A percentile compares a stretch with the other conserved stretches of the same genome.
Conservation (phyloP, 2,888 invertebrate genomes). For the Macrophya annulata region DNA sequence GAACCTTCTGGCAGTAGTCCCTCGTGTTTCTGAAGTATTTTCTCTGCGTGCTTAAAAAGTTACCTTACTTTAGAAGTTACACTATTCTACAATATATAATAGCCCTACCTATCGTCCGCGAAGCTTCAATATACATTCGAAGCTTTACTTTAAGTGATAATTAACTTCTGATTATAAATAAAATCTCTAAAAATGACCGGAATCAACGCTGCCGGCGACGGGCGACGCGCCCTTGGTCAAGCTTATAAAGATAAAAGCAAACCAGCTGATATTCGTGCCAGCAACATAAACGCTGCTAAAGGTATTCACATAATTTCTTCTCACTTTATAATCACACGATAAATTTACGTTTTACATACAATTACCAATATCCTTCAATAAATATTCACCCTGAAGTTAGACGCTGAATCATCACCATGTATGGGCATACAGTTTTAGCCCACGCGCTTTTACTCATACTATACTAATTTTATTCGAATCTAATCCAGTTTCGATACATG, state of each 20-base stretch:
- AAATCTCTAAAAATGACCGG: slow-evolving; percentile 78
- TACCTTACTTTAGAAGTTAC: not conserved
- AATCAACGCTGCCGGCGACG: slow-evolving; percentile 79
- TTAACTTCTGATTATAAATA: slow-evolving; percentile 6
- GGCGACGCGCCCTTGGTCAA: slow-evolving; percentile 77
- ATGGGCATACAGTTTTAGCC: slow-evolving; percentile 64
- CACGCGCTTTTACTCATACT: slow-evolving; percentile 39
- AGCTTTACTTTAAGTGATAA: slow-evolving; percentile 33
- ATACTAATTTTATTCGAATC: not conserved
- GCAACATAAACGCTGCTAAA: slow-evolving; percentile 99
- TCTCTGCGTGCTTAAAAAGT: not conserved
- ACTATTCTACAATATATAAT: not conserved
- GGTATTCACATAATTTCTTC: slow-evolving; percentile 82
- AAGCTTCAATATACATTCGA: slow-evolving; percentile 6
- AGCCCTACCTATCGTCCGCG: not conserved
- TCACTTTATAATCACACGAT: not conserved
- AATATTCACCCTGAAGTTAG: not conserved
- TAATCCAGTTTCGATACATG: not conserved
- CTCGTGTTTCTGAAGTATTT: slow-evolving; percentile 47
- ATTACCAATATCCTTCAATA: not conserved
- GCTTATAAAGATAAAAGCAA: slow-evolving; percentile 96
- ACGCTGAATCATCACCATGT: slow-evolving; percentile 61
- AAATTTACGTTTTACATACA: not conserved
- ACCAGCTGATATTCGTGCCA: slow-evolving; percentile 95
- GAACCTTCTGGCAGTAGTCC: slow-evolving; percentile 53